Base-by-base conservation (phyloP, 2,888 invertebrate species). In the Limnephilus rhombicus region DNA sequence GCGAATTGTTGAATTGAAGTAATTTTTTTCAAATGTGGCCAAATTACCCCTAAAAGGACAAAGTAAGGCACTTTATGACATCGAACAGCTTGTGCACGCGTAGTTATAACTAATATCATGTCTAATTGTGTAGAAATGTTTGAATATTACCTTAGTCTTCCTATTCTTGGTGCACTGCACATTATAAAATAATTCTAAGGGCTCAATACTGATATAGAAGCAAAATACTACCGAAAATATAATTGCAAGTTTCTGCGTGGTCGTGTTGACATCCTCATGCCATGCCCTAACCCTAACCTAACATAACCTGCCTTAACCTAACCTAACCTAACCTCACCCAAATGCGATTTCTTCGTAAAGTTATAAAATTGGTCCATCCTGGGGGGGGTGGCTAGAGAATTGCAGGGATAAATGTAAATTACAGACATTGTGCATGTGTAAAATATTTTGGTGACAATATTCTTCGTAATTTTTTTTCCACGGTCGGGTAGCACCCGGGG, bases 71-170 rank as follows among this genome's bases (percentile, higher is more conserved):
- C 2, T 68, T 68, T 68, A 68, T 24, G 24, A 68, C 24, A 68
- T 68, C 68, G 24, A 68, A n/a, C 5, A n/a, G 24, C 68, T 68
- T 68, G 24, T 68, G 24, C 68, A 68, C 24, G 7, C 24, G n/a
- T 68, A 68, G n/a, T 68, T 68, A 24, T 68, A 68, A 7, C 68
- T 68, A 68, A 18, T 24, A 7, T 9, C 24, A 9, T n/a, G 9
- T 68, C 24, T 68, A 68, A n/a, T 68, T 15, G 2, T 24, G 5
- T 68, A 24, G 68, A 4, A 7, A 68, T 68, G 24, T 7, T 68
- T 24, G 9, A 68, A 68, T 68, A 68, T 37, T 85, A 83, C 29
- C 88, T 29, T 85, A 91, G 91, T 86, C 86, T 91, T 91, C 86
- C 86, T 45, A 29, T 15, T 86, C 18, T 86, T 53, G 86, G 86